Percentiles rank a stretch among this genome's conserved stretches.
phyloP scores from a whole-genome alignment of 2,888 invertebrate species.

The Cephus pulcher region DNA sequence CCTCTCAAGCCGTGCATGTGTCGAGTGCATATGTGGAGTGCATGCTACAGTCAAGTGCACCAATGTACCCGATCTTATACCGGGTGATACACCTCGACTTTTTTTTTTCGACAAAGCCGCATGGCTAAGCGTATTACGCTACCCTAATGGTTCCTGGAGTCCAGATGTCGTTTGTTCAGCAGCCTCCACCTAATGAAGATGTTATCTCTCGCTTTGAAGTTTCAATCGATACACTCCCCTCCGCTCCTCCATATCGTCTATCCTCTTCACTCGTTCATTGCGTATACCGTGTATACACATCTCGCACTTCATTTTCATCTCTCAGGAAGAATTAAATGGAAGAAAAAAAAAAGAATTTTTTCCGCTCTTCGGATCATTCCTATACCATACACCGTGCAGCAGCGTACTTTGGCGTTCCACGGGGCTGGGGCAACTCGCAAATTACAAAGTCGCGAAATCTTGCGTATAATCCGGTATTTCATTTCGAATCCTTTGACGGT shows the following conservation, averaged over 20 bases:
- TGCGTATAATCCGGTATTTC: background rate
- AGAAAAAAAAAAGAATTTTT: background rate
- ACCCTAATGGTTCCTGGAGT: background rate
- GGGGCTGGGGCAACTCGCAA: background rate
- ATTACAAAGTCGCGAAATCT: background rate
- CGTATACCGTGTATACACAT: background rate
- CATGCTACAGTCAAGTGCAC: conserved; percentile 62
- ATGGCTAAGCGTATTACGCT: background rate
- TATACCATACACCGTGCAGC: background rate
- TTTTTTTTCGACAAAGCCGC: conserved; percentile 22
- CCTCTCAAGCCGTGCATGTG: conserved; percentile 47
- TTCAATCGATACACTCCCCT: background rate
- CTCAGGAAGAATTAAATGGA: background rate
- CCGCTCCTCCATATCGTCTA: background rate
- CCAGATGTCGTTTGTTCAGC: background rate
- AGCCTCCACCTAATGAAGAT: background rate
- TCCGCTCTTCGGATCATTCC: background rate
- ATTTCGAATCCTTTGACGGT: background rate
- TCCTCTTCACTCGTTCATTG: background rate
- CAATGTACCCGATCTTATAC: conserved; percentile 29
- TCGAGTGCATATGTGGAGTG: conserved; percentile 39
- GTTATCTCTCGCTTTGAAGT: background rate
- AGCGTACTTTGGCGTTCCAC: background rate
- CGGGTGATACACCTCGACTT: conserved; percentile 10
- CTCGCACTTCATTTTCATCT: background rate